Evolutionary conservation across 2,888 invertebrate genomes (phyloP).

Genomic region (Scelioninae gen. 1): DNA sequence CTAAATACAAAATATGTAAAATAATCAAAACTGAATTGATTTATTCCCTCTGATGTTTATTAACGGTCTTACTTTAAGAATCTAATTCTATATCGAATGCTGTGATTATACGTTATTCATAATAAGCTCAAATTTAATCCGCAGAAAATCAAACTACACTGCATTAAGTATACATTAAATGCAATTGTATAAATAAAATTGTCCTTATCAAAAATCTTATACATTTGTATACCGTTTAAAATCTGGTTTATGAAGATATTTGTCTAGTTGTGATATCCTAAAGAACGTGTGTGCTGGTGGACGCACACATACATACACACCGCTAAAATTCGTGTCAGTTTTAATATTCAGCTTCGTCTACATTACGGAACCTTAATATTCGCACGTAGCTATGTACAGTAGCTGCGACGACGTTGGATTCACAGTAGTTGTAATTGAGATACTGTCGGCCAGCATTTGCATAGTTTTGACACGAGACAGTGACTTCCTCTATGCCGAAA

Average conservation of each 20-base stretch:
- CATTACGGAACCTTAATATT: too few species aligned
- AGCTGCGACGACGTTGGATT: too few species aligned
- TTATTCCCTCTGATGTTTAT: not conserved
- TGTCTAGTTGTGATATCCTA: slow-evolving; percentile 31
- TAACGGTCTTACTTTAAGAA: slow-evolving; percentile 14
- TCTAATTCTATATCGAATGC: slow-evolving; percentile 9
- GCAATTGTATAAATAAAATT: slow-evolving; percentile 24
- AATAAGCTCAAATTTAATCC: slow-evolving; percentile 31
- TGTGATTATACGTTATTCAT: slow-evolving; percentile 24
- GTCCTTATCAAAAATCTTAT: slow-evolving; percentile 26
- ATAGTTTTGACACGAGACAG: too few species aligned
- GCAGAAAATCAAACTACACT: not conserved
- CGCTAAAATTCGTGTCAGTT: too few species aligned
- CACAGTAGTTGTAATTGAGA: too few species aligned
- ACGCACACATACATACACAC: not conserved
- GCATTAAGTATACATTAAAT: slow-evolving; percentile 16
- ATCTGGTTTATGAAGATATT: slow-evolving; percentile 38
- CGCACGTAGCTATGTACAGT: too few species aligned
- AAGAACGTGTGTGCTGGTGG: too few species aligned
- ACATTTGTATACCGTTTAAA: slow-evolving; percentile 26
- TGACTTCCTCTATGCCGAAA: too few species aligned
- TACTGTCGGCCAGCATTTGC: too few species aligned
- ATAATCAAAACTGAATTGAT: slow-evolving; percentile 2
- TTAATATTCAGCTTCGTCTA: too few species aligned
- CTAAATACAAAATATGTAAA: not conserved